These are phyloP conservation scores for Octonoba sinensis DNA, from an alignment of 2,888 invertebrate species.

Conservation along the genomic window DNA sequence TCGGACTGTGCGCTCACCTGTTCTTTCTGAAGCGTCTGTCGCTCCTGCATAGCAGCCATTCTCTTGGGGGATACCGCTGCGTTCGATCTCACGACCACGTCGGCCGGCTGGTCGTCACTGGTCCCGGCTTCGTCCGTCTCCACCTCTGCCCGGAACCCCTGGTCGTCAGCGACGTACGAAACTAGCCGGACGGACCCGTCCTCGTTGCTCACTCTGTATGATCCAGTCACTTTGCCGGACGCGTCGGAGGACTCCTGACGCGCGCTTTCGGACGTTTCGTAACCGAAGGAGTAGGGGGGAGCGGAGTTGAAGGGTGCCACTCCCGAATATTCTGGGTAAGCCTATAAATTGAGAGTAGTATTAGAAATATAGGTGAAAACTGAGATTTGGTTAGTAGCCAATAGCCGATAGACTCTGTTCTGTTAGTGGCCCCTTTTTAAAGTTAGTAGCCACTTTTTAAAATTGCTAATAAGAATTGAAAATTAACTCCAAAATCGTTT, in stretches of 20 bases:
- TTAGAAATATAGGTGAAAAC: too few species aligned
- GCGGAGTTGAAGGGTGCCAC: slow-evolving; percentile 34
- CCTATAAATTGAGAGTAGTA: too few species aligned
- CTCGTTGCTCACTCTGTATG: slow-evolving; percentile 50
- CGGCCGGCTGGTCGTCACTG: slow-evolving; percentile 50
- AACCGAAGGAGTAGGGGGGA: slow-evolving; percentile 55
- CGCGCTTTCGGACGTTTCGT: slow-evolving; percentile 45
- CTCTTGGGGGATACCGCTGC: slow-evolving; percentile 18
- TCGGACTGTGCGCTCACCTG: too few species aligned
- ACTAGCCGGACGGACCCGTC: slow-evolving; percentile 48
- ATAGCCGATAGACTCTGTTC: too few species aligned
- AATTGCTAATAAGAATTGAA: too few species aligned
- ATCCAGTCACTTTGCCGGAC: slow-evolving; percentile 58
- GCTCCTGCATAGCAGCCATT: too few species aligned
- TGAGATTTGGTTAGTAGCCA: too few species aligned
- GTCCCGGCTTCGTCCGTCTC: slow-evolving; percentile 63
- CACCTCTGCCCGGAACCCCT: slow-evolving; percentile 55
- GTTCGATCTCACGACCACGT: slow-evolving; percentile 41
- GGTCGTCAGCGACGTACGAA: slow-evolving; percentile 49
- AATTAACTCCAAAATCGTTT: too few species aligned
- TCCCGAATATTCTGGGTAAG: neutral
- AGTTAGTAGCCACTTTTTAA: too few species aligned
- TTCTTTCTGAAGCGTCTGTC: too few species aligned
- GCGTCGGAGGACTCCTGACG: slow-evolving; percentile 49
- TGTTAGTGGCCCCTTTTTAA: too few species aligned